Conservation (phyloP, 2,888 invertebrate species). For the Coremacera marginata region DNA sequence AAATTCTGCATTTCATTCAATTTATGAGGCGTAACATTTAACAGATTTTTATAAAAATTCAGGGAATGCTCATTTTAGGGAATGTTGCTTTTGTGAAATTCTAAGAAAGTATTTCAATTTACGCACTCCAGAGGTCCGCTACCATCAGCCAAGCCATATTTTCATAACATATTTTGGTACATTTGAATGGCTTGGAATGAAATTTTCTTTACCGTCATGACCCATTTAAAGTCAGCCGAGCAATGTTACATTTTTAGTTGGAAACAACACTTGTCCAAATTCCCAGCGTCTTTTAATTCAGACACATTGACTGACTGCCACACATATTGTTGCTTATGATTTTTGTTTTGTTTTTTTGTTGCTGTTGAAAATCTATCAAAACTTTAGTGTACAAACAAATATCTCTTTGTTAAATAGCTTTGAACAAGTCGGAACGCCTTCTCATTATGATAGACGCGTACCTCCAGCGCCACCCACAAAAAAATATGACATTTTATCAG, state of each 20-base stretch:
- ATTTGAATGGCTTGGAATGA: conserved; percentile 39
- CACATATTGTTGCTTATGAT: conserved; percentile 51
- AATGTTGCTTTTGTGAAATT: no score
- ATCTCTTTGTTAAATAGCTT: conserved; percentile 12
- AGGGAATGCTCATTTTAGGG: no score
- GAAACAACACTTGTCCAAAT: conserved; percentile 23
- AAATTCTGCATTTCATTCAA: background rate
- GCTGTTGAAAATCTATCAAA: background rate
- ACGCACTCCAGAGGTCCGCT: no score
- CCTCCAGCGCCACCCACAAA: conserved; percentile 25
- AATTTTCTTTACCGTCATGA: conserved; percentile 52
- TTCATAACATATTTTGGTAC: no score
- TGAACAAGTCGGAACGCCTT: conserved; percentile 34
- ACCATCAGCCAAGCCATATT: no score
- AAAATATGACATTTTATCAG: conserved; percentile 14
- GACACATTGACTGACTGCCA: conserved; percentile 62
- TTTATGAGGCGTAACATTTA: conserved; percentile 40
- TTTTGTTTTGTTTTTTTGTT: background rate
- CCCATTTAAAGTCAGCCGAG: conserved; percentile 55
- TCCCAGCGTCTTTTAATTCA: conserved; percentile 27
- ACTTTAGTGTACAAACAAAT: background rate
- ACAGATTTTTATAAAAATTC: no score
- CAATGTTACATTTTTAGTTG: conserved; percentile 32
- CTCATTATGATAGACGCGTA: conserved; percentile 32
- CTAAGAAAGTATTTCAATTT: no score